Base-by-base conservation (phyloP, 2,888 invertebrate genomes). In the Diaprepes abbreviatus region DNA sequence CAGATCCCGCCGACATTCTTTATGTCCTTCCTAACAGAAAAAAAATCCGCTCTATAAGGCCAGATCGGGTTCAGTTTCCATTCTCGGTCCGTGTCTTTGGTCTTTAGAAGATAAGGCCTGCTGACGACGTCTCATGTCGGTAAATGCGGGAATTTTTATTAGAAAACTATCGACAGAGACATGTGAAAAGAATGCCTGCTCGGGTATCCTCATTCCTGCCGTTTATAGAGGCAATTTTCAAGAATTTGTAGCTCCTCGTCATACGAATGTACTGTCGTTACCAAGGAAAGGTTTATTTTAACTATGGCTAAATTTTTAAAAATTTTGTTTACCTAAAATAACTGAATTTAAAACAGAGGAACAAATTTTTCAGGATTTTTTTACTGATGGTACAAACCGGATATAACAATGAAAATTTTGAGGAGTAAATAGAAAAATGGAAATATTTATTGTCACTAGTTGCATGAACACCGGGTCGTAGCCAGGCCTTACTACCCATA, bases 31-130 rank as follows among this genome's bases (percentile, higher is more conserved):
- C 10, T 9, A 55, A 45, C 2, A 14, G n/a, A n/a, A n/a, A 59
- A 62, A 66, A 67, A 67, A 67, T 60, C 10, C 55, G 67, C 67
- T 60, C 67, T 67, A 67, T 67, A 67, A 55, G 67, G 67, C 10
- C 40, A 16, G 65, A 36, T 2, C 58, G 24, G 48, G 59, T 59
- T 48, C 19, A 16, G 55, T 67, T 67, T 55, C 67, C 67, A 54
- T 60, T 67, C 67, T 67, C 35, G 67, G 67, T 45, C 67, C 35
- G 67, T 62, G 60, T 60, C 36, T 38, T 21, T 64, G 38, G 48
- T n/a, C 43, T 38, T 36, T 38, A 28, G 10, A 9, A 2, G 48
- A 50, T 50, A 24, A 28, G 24, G n/a, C 21, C 14, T 28, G 48
- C 48, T 16, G 24, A 50, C 48, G 58, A 38, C 58, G 48, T 12